Conservation (phyloP, 2,113 vertebrate species). For the Eulemur rufifrons region DNA sequence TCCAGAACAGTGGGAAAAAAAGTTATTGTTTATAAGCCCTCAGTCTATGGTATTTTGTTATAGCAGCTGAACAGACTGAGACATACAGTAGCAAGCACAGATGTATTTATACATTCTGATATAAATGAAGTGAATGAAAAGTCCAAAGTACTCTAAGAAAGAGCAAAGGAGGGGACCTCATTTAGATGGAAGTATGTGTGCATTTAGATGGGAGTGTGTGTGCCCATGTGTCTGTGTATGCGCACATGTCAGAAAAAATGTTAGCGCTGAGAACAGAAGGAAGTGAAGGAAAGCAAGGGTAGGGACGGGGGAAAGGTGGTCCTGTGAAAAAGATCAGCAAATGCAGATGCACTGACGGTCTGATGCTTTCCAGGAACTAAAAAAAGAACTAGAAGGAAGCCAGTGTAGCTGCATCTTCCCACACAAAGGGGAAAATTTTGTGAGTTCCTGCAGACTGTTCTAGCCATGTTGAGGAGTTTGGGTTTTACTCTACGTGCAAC, state of each 20-base stretch:
- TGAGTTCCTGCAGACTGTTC: neutral
- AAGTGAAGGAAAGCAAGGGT: neutral
- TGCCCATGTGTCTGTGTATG: accelerated
- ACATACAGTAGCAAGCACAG: neutral
- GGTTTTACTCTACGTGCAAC: neutral
- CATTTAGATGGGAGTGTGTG: neutral
- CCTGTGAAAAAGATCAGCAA: neutral
- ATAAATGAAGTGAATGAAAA: neutral
- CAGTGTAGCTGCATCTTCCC: neutral
- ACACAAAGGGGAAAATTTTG: neutral
- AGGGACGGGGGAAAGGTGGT: neutral
- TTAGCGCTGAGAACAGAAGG: neutral
- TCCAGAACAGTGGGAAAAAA: neutral
- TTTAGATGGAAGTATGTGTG: neutral
- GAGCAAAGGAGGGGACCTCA: neutral
- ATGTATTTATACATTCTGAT: neutral
- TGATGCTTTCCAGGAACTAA: neutral
- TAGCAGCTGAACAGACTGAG: neutral
- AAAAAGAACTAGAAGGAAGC: neutral
- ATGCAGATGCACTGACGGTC: neutral
- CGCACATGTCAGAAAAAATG: neutral
- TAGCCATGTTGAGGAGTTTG: neutral
- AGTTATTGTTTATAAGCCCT: neutral
- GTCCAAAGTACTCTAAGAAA: neutral
- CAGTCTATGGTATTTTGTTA: neutral